A percentile compares a stretch with the other conserved stretches of the same genome.
Evolutionary conservation across 2,113 vertebrate genomes (phyloP).

Genomic region (Corvus cornix): DNA sequence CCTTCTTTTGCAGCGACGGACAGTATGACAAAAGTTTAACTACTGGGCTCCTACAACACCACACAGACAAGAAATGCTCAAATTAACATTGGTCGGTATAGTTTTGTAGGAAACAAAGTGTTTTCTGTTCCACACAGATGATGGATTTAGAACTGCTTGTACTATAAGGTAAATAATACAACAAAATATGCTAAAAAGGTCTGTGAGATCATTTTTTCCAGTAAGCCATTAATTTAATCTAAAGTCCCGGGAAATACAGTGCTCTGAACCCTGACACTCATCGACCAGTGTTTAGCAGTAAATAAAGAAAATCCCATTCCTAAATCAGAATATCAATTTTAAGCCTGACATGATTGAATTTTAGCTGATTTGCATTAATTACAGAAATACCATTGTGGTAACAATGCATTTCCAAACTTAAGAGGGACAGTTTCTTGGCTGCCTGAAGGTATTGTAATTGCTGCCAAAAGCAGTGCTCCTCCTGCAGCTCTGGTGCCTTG

Average conservation of each 20-base stretch:
- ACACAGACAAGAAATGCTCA: not conserved
- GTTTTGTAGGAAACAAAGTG: not conserved
- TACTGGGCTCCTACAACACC: not conserved
- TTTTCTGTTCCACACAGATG: not conserved
- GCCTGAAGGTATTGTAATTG: not conserved
- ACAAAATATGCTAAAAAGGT: not conserved
- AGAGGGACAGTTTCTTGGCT: not conserved
- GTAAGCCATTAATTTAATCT: not conserved
- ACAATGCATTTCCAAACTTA: not conserved
- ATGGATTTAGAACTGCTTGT: not conserved
- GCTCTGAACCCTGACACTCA: not conserved
- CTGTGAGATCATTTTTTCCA: not conserved
- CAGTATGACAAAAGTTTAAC: not conserved
- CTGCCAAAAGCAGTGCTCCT: not conserved
- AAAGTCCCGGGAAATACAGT: not conserved
- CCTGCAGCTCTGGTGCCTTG: not conserved
- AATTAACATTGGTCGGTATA: not conserved
- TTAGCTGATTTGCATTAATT: slow-evolving; percentile 14
- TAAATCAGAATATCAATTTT: not conserved
- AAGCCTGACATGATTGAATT: not conserved
- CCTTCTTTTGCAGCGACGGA: not conserved
- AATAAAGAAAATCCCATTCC: slow-evolving; percentile 5
- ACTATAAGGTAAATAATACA: not conserved
- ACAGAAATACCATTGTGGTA: not conserved
- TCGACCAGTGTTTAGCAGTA: not conserved